Conservation (phyloP, 2,113 vertebrate species). For the Mastomys coucha region DNA sequence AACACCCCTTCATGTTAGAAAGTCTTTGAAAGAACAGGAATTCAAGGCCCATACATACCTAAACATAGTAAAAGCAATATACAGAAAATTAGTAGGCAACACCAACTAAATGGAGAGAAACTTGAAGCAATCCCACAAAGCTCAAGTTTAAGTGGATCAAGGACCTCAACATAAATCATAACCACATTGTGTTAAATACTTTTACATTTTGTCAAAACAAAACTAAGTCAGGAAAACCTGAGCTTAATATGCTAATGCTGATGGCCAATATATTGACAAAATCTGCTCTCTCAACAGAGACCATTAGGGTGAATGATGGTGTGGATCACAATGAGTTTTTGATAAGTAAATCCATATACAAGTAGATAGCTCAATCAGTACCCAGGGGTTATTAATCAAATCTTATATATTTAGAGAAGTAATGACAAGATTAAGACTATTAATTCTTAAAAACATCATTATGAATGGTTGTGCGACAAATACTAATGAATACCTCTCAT, state of each 20-base stretch:
- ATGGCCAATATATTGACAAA: constrained; percentile 9
- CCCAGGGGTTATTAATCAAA: constrained; percentile 81
- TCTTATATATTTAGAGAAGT: constrained; percentile 82
- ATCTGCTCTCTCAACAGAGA: constrained; percentile 45
- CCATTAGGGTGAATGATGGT: constrained; percentile 71
- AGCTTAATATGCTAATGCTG: constrained; percentile 22
- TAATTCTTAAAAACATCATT: constrained; percentile 81
- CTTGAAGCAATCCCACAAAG: too few relatives aligned
- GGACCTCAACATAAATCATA: background rate
- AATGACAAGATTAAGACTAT: constrained; percentile 82
- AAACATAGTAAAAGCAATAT: too few relatives aligned
- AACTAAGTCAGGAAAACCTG: background rate
- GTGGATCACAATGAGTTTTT: constrained; percentile 69
- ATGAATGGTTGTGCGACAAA: constrained; percentile 77
- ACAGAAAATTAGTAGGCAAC: too few relatives aligned
- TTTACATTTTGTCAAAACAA: constrained; percentile 49
- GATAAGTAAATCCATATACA: constrained; percentile 63
- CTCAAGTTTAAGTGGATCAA: too few relatives aligned
- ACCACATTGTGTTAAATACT: constrained; percentile 35
- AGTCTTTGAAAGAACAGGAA: too few relatives aligned
- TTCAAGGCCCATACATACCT: too few relatives aligned
- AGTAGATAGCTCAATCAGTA: constrained; percentile 78
- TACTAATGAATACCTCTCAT: constrained; percentile 79
- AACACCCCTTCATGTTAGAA: too few relatives aligned
- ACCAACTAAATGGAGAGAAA: too few relatives aligned